These are phyloP conservation scores for Poecilia picta DNA, from an alignment of 2,797 vertebrate species.

Conservation along the genomic window DNA sequence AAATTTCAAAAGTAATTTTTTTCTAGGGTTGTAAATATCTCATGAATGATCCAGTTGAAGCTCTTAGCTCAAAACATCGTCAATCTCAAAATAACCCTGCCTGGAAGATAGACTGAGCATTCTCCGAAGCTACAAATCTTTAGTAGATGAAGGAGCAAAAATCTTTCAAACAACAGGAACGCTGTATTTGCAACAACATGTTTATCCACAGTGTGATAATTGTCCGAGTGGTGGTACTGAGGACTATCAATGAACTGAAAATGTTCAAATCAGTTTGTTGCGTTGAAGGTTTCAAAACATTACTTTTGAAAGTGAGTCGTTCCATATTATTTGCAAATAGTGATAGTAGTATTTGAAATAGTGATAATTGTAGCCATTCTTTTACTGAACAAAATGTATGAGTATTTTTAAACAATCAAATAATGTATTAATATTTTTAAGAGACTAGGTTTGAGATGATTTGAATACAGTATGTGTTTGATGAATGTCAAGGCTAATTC, in stretches of 20 bases:
- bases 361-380: neutral
- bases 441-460: neutral
- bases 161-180: neutral
- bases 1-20: neutral
- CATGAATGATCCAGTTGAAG: constrained; percentile 4
- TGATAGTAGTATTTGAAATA: neutral
- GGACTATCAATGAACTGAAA: neutral
- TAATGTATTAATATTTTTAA: neutral
- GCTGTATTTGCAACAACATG: neutral
- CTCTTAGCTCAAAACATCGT: neutral
- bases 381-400: neutral
- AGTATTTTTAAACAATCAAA: neutral
- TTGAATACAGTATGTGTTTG: neutral
- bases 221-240: neutral
- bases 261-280: neutral
- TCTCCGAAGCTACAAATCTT: neutral
- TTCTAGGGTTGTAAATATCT: neutral
- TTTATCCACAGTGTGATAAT: constrained; percentile 7
- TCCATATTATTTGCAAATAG: neutral
- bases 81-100: neutral
- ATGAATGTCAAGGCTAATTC: neutral
- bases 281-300: neutral
- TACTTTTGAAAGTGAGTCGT: neutral
- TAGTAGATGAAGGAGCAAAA: neutral
- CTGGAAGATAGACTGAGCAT: neutral